These are phyloP conservation scores for Melanerpes aurifrons DNA, from an alignment of 2,113 vertebrate species.

Conservation along the genomic window DNA sequence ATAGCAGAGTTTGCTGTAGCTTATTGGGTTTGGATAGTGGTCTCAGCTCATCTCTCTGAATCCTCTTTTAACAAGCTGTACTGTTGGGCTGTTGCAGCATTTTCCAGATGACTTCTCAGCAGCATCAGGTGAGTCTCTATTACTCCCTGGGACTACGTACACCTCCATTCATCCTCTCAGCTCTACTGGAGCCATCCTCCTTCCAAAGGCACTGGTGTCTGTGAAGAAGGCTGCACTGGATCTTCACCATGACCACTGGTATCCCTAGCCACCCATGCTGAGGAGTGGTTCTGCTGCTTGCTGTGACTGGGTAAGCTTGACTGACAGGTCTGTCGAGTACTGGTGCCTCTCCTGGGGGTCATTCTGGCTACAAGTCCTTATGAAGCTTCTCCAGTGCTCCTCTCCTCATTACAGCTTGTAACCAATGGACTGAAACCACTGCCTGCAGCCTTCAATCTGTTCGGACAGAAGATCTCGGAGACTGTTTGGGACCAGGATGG, in stretches of 20 bases:
- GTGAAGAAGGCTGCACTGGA: neutral
- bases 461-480: neutral
- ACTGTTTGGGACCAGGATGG: neutral
- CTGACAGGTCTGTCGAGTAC: neutral
- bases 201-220: neutral
- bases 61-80: neutral
- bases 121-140: neutral
- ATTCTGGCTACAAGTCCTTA: neutral
- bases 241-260: neutral
- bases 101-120: neutral
- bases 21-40: neutral
- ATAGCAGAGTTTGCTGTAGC: neutral
- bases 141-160: neutral
- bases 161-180: neutral
- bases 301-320: neutral
- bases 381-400: neutral
- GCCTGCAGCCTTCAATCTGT: neutral
- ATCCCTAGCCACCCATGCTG: neutral
- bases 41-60: neutral
- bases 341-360: fast-evolving
- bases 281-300: neutral
- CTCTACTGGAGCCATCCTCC: fast-evolving
- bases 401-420: neutral
- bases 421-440: neutral
- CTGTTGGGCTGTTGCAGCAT: neutral